Conservation (phyloP, 1,140 invertebrate species). For the Berghia stephanieae region DNA sequence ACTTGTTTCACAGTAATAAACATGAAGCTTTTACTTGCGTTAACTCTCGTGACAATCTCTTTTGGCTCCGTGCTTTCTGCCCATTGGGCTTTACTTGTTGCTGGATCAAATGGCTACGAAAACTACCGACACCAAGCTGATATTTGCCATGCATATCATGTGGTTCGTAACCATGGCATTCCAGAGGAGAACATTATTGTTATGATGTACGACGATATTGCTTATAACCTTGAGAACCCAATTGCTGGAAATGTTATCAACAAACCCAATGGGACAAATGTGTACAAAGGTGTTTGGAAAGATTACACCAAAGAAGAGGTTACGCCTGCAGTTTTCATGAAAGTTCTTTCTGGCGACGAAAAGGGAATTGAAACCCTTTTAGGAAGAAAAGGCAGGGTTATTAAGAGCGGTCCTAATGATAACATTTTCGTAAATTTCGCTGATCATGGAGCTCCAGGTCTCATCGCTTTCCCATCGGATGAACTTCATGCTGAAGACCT, state of each 20-base stretch:
- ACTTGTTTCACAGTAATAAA: no score
- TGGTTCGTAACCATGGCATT: constrained; percentile 72
- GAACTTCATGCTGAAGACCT: constrained; percentile 67
- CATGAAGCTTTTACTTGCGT: no score
- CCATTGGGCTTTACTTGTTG: constrained; percentile 73
- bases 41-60: no score
- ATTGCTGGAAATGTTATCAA: constrained; percentile 73
- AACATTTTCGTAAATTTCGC: constrained; percentile 76
- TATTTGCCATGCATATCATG: constrained; percentile 74
- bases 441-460: constrained; percentile 74
- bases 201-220: constrained; percentile 77
- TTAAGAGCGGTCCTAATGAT: constrained; percentile 73
- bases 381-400: constrained; percentile 70
- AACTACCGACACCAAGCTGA: constrained; percentile 77
- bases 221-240: constrained; percentile 71
- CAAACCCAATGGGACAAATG: constrained; percentile 71
- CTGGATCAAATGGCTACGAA: constrained; percentile 71
- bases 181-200: constrained; percentile 73
- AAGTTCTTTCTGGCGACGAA: constrained; percentile 70
- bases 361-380: constrained; percentile 62
- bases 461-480: constrained; percentile 71
- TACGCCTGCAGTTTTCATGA: constrained; percentile 71
- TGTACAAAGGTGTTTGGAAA: constrained; percentile 72
- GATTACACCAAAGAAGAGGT: constrained; percentile 72
- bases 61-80: no score